Base-by-base conservation (phyloP, 2,797 vertebrate genomes). In the Pangasius mekongensis region DNA sequence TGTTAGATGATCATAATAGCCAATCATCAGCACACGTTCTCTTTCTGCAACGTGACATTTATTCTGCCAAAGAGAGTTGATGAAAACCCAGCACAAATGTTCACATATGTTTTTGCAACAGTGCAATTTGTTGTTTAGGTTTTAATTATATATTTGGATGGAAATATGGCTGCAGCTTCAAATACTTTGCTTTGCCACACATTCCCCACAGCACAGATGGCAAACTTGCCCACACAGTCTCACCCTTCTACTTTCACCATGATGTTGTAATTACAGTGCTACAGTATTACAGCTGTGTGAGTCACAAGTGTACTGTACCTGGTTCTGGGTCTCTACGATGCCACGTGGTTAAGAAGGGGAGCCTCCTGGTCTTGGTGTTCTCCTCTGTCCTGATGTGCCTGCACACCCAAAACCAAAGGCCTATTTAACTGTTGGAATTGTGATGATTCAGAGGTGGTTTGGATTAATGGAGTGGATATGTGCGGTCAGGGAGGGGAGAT, bases 311-410 rank as follows among this genome's bases (percentile, higher is more conserved):
- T n/a, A 56, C 90, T 83, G 67, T 95, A 99, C 98, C 98, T 96
- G 97, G 87, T 86, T 99, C 98, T 0, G 95, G 94, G 88, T 97
- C 96, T 27, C 95, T 96, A 90, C 96, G 96, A 92, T 91, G 96
- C 95, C 97, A 98, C 0, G 96, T 98, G 43, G 97, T 96, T 87
- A 99, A 96, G 90, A 99, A 98, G 62, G 96, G 95, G 89, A 98
- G 95, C 82, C 94, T 95, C 91, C 97, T 96, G 1, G 97, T 96
- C 95, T 95, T 99, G 56, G 95, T 93, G 2, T 91, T 95, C 5
- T 98, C 97, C 0, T 97, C 97, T 0, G 90, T 97, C 95, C 98
- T 99, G 90, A 89, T 0, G 10, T 56, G 62, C 49, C 85, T 86
- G 30, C 43, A 80, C 67, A n/a, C 22, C n/a, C 22, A 20, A 62